A percentile compares a stretch with the other conserved stretches of the same genome.
Evolutionary conservation across 2,888 invertebrate genomes (phyloP).

Genomic region (Oscheius sp.): DNA sequence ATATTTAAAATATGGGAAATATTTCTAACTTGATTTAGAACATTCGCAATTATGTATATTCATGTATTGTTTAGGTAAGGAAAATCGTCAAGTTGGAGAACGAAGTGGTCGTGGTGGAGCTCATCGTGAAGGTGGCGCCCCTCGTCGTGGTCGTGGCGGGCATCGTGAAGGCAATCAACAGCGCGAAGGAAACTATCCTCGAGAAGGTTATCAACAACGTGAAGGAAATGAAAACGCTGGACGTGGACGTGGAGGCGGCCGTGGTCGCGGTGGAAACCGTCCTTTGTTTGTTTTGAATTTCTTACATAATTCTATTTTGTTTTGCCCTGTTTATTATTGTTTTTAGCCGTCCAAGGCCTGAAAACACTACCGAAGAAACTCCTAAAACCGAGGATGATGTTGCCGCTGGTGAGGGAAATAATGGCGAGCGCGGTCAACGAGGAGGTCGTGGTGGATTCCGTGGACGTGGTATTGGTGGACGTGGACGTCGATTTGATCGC

Average conservation of each 20-base stretch:
- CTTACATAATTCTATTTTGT: too few relatives aligned
- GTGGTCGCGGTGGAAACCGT: constrained; percentile 39
- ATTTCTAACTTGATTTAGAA: too few relatives aligned
- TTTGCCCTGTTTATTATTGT: not conserved
- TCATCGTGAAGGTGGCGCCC: too few relatives aligned
- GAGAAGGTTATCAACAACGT: constrained; percentile 44
- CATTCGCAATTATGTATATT: not conserved
- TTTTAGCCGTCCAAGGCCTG: constrained; percentile 44
- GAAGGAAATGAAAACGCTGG: constrained; percentile 46
- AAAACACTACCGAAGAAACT: constrained; percentile 33
- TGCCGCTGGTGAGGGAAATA: not conserved
- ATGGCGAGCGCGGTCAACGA: constrained; percentile 41
- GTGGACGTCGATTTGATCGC: constrained; percentile 61
- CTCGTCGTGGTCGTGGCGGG: constrained; percentile 30
- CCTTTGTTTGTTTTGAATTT: constrained; percentile 23
- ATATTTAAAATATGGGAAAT: too few relatives aligned
- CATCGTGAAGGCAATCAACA: constrained; percentile 37
- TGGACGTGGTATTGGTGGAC: constrained; percentile 44
- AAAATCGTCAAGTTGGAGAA: constrained; percentile 41
- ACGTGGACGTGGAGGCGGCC: constrained; percentile 48
- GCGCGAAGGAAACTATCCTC: constrained; percentile 34
- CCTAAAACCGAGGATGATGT: constrained; percentile 30
- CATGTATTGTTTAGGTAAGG: constrained; percentile 23
- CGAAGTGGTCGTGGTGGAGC: constrained; percentile 61
- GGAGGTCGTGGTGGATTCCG: constrained; percentile 40